These are phyloP conservation scores for Stercorarius parasiticus DNA, from an alignment of 2,113 vertebrate genomes.

Conservation along the genomic window DNA sequence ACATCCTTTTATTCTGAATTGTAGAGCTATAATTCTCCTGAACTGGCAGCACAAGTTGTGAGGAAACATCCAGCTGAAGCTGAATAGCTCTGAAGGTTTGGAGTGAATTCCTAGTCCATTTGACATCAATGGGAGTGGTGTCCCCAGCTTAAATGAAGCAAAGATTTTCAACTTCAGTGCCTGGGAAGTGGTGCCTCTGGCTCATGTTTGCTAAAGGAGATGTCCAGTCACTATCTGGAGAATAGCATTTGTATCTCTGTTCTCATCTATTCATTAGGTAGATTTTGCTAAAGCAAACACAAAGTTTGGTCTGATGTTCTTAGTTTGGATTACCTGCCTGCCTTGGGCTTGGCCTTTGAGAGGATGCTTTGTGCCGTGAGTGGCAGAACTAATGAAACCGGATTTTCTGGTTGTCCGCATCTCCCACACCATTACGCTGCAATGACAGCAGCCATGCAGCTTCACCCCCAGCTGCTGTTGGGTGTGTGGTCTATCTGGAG, in stretches of 20 bases:
- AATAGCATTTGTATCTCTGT: background rate
- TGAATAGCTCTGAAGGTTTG: background rate
- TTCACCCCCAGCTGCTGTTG: background rate
- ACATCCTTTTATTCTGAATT: conserved; percentile 44
- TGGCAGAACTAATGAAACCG: background rate
- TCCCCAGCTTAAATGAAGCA: background rate
- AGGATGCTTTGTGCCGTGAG: background rate
- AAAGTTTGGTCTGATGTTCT: background rate
- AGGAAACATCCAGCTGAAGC: background rate
- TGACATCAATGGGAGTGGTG: background rate
- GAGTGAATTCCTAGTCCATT: background rate
- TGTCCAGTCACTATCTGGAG: background rate
- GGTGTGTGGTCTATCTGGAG: background rate
- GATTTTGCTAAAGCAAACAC: background rate
- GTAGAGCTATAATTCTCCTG: conserved; percentile 33
- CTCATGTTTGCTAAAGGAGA: background rate
- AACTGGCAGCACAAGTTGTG: background rate
- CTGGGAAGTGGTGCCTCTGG: background rate
- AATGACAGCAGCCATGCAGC: background rate
- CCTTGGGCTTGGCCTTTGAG: background rate
- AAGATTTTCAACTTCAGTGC: background rate
- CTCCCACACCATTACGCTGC: background rate
- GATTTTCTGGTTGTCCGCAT: background rate
- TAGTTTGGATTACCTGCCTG: background rate
- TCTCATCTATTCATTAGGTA: background rate